Evolutionary conservation across 2,888 invertebrate species (phyloP).

Genomic region (Thalpophila matura): DNA sequence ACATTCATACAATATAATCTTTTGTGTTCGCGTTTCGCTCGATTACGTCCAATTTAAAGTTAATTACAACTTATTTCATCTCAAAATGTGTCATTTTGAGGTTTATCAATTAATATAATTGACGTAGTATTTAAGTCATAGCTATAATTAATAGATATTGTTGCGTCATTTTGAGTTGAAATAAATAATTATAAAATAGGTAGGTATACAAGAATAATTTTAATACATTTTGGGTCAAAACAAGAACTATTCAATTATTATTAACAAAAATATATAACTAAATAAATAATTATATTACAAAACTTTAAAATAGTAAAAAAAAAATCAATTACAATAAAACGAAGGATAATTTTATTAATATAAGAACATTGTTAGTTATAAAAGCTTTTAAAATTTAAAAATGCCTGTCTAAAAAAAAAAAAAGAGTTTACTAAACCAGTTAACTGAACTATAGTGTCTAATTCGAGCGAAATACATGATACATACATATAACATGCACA

Average conservation of each 20-base stretch:
- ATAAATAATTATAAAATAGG: neutral
- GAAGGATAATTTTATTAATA: too few species aligned
- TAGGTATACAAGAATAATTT: neutral
- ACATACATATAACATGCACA: conserved; percentile 59
- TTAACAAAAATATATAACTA: neutral
- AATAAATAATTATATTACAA: too few species aligned
- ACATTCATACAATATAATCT: conserved; percentile 78
- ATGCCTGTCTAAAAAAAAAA: conserved; percentile 1
- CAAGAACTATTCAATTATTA: too few species aligned
- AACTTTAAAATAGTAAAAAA: too few species aligned
- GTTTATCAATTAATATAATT: conserved; percentile 64
- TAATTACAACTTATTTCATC: conserved; percentile 18
- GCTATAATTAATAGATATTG: conserved; percentile 8
- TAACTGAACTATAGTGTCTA: conserved; percentile 33
- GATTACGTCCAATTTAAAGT: conserved; percentile 30
- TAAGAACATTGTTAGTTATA: too few species aligned
- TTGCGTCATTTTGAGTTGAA: conserved; percentile 19
- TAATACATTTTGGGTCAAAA: neutral
- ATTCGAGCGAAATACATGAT: conserved; percentile 72
- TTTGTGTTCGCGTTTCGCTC: conserved; percentile 69
- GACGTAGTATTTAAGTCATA: conserved; percentile 43
- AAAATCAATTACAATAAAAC: neutral
- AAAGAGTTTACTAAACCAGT: conserved; percentile 28
- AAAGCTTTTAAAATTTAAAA: too few species aligned
- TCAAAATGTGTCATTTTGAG: conserved; percentile 12